Evolutionary conservation across 2,888 invertebrate genomes (phyloP).

Genomic region (Pyrgus malvae): DNA sequence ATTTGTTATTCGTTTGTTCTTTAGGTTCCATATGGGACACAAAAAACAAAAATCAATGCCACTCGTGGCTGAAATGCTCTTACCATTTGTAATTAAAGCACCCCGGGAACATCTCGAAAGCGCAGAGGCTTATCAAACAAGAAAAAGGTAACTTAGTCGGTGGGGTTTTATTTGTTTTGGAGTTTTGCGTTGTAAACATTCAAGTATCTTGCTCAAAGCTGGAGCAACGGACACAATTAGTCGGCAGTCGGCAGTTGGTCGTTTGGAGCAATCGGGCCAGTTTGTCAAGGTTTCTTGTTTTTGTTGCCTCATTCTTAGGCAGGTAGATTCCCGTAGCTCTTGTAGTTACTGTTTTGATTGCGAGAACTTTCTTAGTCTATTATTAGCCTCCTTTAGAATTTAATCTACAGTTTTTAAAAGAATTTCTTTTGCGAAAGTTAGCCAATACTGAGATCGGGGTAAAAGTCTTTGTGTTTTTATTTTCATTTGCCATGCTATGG

Average conservation of each 20-base stretch:
- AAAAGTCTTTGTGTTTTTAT: constrained; percentile 12
- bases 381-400: constrained; percentile 10
- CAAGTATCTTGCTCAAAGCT: constrained; percentile 22
- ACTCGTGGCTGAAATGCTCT: neutral
- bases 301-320: constrained; percentile 22
- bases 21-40: too few species aligned
- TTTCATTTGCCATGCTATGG: neutral
- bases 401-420: constrained; percentile 16
- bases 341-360: constrained; percentile 18
- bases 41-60: constrained; percentile 1
- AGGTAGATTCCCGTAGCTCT: constrained; percentile 20
- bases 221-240: constrained; percentile 36
- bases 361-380: constrained; percentile 16
- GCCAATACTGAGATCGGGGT: neutral
- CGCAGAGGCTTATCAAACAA: constrained; percentile 2
- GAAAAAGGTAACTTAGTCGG: constrained; percentile 3
- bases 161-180: constrained; percentile 18
- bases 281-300: constrained; percentile 41
- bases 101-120: neutral
- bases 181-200: constrained; percentile 23
- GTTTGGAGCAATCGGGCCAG: constrained; percentile 38
- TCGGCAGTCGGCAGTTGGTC: constrained; percentile 46
- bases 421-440: constrained; percentile 6
- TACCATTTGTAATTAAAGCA: constrained; percentile 10
- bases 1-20: too few species aligned